phyloP scores from a whole-genome alignment of 2,888 invertebrate species.

The Ormyrus thymus region DNA sequence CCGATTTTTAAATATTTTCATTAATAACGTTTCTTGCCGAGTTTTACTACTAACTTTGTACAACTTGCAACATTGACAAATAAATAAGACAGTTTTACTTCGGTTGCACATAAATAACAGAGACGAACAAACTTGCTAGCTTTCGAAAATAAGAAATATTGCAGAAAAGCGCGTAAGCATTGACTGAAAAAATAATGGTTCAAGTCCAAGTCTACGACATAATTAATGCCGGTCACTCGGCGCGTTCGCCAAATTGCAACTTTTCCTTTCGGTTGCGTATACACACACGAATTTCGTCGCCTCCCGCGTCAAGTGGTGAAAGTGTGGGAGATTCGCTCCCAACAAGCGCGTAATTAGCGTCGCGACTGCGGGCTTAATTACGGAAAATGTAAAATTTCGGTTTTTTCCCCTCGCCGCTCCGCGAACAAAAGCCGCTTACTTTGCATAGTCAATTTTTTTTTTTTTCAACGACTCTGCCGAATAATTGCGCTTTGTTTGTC shows the following conservation, averaged over 20 bases:
- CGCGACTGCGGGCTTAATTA: slow-evolving; percentile 47
- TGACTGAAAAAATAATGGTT: neutral
- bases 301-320: slow-evolving; percentile 54
- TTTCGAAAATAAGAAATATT: too few species aligned
- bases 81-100: too few species aligned
- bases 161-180: too few species aligned
- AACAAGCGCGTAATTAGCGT: slow-evolving; percentile 53
- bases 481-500: too few species aligned
- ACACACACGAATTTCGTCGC: slow-evolving; percentile 37
- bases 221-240: slow-evolving; percentile 35
- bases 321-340: slow-evolving; percentile 58
- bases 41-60: too few species aligned
- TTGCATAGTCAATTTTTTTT: too few species aligned
- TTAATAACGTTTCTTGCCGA: too few species aligned
- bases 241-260: slow-evolving; percentile 27
- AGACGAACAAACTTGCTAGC: too few species aligned
- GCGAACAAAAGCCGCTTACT: slow-evolving; percentile 39
- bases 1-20: too few species aligned
- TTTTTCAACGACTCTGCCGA: too few species aligned
- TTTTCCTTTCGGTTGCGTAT: slow-evolving; percentile 37
- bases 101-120: too few species aligned
- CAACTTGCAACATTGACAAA: too few species aligned
- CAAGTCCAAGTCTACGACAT: neutral
- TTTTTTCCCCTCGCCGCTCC: slow-evolving; percentile 15
- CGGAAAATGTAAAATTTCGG: slow-evolving; percentile 52